Evolutionary conservation across 2,888 invertebrate genomes (phyloP).

Genomic region (Dasysyrphus tricinctus): DNA sequence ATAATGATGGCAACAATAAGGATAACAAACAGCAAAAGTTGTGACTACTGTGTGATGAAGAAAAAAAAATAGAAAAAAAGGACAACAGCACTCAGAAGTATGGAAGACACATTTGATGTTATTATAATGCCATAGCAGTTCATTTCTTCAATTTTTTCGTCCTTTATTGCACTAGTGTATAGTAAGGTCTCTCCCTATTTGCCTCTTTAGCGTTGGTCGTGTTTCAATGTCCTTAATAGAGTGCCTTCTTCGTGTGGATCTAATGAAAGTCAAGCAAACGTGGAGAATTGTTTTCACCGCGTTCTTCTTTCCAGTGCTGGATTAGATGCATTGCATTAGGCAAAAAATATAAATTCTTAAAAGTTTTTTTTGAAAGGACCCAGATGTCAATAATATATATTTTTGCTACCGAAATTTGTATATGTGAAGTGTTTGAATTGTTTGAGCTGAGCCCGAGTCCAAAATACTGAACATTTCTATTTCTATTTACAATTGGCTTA

Average conservation of each 20-base stretch:
- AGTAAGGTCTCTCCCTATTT: constrained; percentile 20
- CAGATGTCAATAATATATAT: no score
- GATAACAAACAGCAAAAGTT: constrained; percentile 75
- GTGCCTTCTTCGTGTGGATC: constrained; percentile 68
- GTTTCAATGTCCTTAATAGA: constrained; percentile 67
- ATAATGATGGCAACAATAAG: constrained; percentile 75
- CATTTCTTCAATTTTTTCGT: constrained; percentile 62
- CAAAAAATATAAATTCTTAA: no score
- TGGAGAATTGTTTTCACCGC: constrained; percentile 1
- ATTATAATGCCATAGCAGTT: constrained; percentile 75
- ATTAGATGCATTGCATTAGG: not conserved
- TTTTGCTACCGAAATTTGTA: no score
- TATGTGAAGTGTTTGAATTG: no score
- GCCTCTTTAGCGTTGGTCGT: constrained; percentile 54
- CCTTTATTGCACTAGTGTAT: constrained; percentile 12
- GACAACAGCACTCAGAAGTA: constrained; percentile 56
- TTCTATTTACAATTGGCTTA: no score
- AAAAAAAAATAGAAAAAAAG: constrained; percentile 7
- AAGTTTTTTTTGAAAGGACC: no score
- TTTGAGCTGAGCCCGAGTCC: no score
- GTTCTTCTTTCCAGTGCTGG: not conserved
- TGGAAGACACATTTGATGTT: constrained; percentile 74
- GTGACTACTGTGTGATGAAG: constrained; percentile 41
- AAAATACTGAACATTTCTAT: no score
- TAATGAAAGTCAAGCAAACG: constrained; percentile 63